Evolutionary conservation across 2,888 invertebrate genomes (phyloP).

Genomic region (Timema podura): DNA sequence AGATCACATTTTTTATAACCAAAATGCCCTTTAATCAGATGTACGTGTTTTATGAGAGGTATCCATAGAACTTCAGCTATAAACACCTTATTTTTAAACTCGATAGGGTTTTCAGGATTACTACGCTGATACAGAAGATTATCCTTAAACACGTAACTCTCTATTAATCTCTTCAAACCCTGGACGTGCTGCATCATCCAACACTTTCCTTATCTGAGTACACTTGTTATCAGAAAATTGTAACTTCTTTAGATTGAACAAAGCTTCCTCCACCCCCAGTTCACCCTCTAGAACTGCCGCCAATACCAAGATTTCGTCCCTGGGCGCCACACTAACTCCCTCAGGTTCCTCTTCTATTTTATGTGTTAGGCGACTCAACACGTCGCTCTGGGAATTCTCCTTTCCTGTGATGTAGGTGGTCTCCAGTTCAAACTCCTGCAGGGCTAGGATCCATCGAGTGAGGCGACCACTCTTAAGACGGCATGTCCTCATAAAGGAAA

Average conservation of each 20-base stretch:
- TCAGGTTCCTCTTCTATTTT: neutral
- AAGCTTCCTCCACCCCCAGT: neutral
- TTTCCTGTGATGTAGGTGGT: slow-evolving; percentile 26
- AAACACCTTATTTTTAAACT: neutral
- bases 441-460: slow-evolving; percentile 28
- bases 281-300: no score
- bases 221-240: neutral
- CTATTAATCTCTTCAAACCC: neutral
- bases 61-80: neutral
- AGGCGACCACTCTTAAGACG: slow-evolving; percentile 28
- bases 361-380: slow-evolving; percentile 11
- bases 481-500: slow-evolving; percentile 29
- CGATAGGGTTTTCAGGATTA: neutral
- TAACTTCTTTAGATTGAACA: neutral
- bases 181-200: neutral
- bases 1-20: neutral
- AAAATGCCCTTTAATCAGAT: neutral
- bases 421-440: slow-evolving; percentile 32
- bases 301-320: no score
- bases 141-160: neutral
- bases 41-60: neutral
- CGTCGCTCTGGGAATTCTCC: slow-evolving; percentile 28
- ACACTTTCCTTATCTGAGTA: neutral
- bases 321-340: neutral
- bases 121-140: neutral